These are phyloP conservation scores for Protophormia terraenovae DNA, from an alignment of 2,888 invertebrate genomes.

Conservation along the genomic window DNA sequence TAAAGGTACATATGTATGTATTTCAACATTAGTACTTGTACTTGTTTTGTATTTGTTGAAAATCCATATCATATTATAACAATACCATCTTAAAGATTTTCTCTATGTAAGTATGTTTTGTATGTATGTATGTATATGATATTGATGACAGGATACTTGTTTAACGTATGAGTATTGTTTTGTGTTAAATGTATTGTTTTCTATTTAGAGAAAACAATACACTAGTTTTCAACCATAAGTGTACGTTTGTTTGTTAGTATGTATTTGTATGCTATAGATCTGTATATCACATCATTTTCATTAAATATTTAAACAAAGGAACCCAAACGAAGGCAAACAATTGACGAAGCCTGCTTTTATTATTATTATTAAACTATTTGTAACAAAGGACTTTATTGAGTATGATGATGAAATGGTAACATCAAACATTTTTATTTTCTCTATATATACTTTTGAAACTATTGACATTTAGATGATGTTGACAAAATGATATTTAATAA, in stretches of 20 bases:
- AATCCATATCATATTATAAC: slow-evolving; percentile 38
- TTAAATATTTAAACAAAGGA: slow-evolving; percentile 30
- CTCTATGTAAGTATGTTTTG: slow-evolving; percentile 30
- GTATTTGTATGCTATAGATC: background rate
- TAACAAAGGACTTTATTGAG: background rate
- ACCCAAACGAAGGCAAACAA: background rate
- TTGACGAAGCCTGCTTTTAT: background rate
- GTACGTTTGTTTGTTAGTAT: background rate
- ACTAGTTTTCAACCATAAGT: background rate
- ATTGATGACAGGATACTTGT: slow-evolving; percentile 43
- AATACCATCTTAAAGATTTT: slow-evolving; percentile 52
- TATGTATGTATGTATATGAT: no score
- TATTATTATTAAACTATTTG: slow-evolving; percentile 7
- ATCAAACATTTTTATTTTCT: background rate
- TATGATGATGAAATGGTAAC: background rate
- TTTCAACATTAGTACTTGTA: background rate
- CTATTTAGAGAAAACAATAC: slow-evolving; percentile 15
- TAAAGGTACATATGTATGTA: background rate
- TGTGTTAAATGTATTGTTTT: background rate
- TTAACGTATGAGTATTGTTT: background rate
- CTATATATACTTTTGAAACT: no score
- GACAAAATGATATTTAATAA: no score
- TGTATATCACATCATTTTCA: background rate
- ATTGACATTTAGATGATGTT: no score
- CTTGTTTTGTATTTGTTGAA: slow-evolving; percentile 1